Evolutionary conservation across 2,888 invertebrate species (phyloP), one percentile per base, ranked within the genome.

Genomic region (Catocala sponsa): DNA sequence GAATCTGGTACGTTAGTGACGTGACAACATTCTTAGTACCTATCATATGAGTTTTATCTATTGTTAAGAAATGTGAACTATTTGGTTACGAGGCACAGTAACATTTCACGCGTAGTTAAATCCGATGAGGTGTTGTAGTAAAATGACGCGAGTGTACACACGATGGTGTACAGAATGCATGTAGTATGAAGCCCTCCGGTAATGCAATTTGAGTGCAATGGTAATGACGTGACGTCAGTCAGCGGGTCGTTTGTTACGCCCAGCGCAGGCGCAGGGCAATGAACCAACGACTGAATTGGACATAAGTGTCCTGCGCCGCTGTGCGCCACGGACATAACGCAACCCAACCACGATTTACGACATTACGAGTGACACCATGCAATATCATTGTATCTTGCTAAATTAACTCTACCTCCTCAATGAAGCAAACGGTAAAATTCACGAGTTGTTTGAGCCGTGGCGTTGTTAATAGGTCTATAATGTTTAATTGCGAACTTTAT

Each of bases 251-350:
- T 88, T 88, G 89, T 89, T 84, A 87, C 88, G 82, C 79, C 73
- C 83, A 81, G 81, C 68, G 68, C 76, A 70, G 79, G 79, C 78
- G 70, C 84, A 79, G 91, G 91, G 86, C 93, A 90, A 87, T 91
- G 93, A 92, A 90, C 93, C 90, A 84, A 72, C 81, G 83, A 80
- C 86, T 88, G 90, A 92, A 92, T 93, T 92, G 92, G 90, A 89
- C 88, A 84, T 86, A 90, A 91, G 89, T 90, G 90, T 92, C 90
- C 90, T 89, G 91, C 88, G 85, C 85, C 84, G 83, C 63, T 63
- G 76, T 67, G 53, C 35, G 75, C 70, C 79, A 80, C 84, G 81
- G 82, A 84, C 85, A 85, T 81, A 84, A 87, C 85, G 84, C 86
- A 85, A 86, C 84, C 81, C 85, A 81, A 79, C 80, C 81, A 79